Evolutionary conservation across 2,797 vertebrate genomes (phyloP).

Genomic region (Danio albolineatus): DNA sequence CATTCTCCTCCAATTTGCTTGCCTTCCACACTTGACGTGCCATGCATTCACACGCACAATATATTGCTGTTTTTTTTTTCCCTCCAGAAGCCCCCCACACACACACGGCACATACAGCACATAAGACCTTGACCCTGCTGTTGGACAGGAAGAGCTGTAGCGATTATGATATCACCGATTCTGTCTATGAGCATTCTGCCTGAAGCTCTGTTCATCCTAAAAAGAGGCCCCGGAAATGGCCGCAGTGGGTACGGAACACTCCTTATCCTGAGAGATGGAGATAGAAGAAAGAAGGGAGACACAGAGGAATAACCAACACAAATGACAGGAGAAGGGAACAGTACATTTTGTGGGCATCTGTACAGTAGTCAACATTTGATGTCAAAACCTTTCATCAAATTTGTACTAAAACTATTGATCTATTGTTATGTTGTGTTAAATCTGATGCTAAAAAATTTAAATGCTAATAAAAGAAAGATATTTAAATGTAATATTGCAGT

Average conservation of each 20-base stretch:
- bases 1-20: conserved; percentile 9
- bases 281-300: conserved; percentile 22
- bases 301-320: conserved; percentile 15
- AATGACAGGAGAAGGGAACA: neutral
- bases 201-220: conserved; percentile 54
- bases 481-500: too few species aligned
- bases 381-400: too few species aligned
- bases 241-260: conserved; percentile 67
- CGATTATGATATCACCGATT: conserved; percentile 73
- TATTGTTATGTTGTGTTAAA: too few species aligned
- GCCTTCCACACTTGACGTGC: conserved; percentile 12
- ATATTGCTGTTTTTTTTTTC: conserved; percentile 4
- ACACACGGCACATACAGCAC: conserved; percentile 56
- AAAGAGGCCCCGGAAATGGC: conserved; percentile 70
- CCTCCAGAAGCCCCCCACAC: conserved; percentile 11
- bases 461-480: too few species aligned
- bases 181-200: conserved; percentile 61
- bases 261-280: conserved; percentile 57
- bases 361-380: too few species aligned
- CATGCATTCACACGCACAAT: conserved; percentile 48
- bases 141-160: conserved; percentile 73
- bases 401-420: too few species aligned
- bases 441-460: too few species aligned
- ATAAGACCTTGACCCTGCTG: conserved; percentile 68
- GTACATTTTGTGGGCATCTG: neutral